Evolutionary conservation across 2,888 invertebrate species (phyloP).

Genomic region (Perdita meconis): DNA sequence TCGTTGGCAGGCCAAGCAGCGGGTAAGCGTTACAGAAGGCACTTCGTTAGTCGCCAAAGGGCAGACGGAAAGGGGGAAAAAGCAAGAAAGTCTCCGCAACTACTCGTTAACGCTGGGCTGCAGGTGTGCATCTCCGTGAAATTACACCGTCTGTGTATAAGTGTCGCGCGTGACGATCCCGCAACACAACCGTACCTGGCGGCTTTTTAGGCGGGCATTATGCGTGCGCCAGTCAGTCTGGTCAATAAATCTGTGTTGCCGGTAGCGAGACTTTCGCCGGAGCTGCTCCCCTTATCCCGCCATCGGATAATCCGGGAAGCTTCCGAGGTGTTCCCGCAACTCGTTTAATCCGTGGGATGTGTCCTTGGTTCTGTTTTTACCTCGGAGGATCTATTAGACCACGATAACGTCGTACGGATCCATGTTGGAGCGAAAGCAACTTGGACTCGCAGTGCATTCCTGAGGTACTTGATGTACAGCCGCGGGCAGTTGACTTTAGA

Average conservation of each 20-base stretch:
- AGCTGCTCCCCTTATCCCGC: slow-evolving; percentile 7
- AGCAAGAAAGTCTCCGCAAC: slow-evolving; percentile 38
- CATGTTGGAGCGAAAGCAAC: slow-evolving; percentile 12
- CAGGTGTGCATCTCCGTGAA: slow-evolving; percentile 56
- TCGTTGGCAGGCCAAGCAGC: slow-evolving; percentile 28
- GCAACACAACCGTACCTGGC: slow-evolving; percentile 8
- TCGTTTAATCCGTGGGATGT: slow-evolving; percentile 14
- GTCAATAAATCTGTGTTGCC: slow-evolving; percentile 45
- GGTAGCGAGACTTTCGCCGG: slow-evolving; percentile 21
- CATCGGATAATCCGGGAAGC: slow-evolving; percentile 30
- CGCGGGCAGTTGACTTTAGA: too few relatives aligned
- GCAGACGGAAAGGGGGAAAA: slow-evolving; percentile 32
- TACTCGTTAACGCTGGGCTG: slow-evolving; percentile 63
- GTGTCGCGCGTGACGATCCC: slow-evolving; percentile 57
- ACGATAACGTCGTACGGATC: slow-evolving; percentile 29
- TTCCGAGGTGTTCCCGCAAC: slow-evolving; percentile 16
- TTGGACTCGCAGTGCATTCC: background rate
- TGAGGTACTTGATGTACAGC: background rate
- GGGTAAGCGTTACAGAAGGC: slow-evolving; percentile 38
- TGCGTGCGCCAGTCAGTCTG: slow-evolving; percentile 25
- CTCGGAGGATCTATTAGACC: slow-evolving; percentile 33
- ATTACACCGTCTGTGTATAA: slow-evolving; percentile 58
- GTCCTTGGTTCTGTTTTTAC: slow-evolving; percentile 8
- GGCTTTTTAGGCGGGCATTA: slow-evolving; percentile 38
- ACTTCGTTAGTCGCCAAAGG: slow-evolving; percentile 62